Evolutionary conservation across 2,113 vertebrate species (phyloP), one percentile per base, ranked within the genome.

Genomic region (Cololabis saira): DNA sequence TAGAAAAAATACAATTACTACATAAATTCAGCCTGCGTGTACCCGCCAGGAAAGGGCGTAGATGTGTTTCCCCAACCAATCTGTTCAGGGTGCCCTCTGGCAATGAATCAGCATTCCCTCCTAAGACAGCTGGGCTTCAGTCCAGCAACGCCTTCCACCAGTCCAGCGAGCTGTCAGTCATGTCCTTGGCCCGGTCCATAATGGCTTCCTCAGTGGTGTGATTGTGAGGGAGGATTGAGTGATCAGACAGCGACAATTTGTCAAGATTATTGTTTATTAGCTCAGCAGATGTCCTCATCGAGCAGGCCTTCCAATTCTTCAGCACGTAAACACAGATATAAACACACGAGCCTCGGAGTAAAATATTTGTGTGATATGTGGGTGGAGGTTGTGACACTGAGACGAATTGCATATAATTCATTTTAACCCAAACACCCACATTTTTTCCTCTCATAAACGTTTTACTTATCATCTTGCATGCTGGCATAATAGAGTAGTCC

Each of bases 181-280:
- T 80, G 85, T 85, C 82, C 77, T 69, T 83, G 82, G 55, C 83
- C 78, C 54, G 9, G 65, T 22, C 76, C 48, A 19, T 86, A 86
- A 92, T 91, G 81, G 84, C 85, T 90, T 89, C 68, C 86, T 89
- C 78, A 82, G 61, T 45, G 71, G 56, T 83, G 84, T 85, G 80
- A 90, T 85, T 74, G 83, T 69, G 66, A 83, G 72, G 70, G 78
- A 27, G 76, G 80, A 69, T 71, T 67, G 77, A 89, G 75, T 80
- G 81, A 90, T 86, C 71, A 71, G 90, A 91, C 87, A 86, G 79
- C 80, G 73, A 86, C 83, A 86, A 88, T 94, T 93, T 93, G 90
- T 94, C 91, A 91, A 81, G 70, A 91, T 93, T 92, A 92, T 92
- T 83, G 86, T 92, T 92, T 92, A 92, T 93, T 89, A 89, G 88